phyloP scores from a whole-genome alignment of 2,113 vertebrate genomes.

The Geococcyx californianus region DNA sequence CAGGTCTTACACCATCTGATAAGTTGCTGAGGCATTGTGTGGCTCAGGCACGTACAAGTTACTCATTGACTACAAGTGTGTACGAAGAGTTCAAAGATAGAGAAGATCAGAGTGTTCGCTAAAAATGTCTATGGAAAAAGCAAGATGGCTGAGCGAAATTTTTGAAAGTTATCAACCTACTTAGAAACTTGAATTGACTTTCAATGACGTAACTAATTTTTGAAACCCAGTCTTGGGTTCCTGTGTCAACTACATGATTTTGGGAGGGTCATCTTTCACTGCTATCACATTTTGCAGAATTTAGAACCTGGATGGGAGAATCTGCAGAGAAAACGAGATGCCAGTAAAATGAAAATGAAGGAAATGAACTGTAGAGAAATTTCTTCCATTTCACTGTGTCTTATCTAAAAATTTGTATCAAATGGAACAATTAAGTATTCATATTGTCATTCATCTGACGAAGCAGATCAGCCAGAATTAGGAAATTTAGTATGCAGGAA shows the following conservation, averaged over 20 bases:
- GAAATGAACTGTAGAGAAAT: background rate
- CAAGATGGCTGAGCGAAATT: background rate
- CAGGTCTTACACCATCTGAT: no score
- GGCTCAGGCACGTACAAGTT: background rate
- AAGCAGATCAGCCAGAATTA: background rate
- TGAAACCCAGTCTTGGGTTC: background rate
- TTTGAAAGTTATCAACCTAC: background rate
- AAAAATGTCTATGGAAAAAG: background rate
- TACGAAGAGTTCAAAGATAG: background rate
- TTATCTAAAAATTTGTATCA: background rate
- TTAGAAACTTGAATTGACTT: background rate
- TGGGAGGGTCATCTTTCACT: background rate
- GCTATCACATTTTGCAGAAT: background rate
- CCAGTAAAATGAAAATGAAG: background rate
- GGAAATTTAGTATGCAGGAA: background rate
- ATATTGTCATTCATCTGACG: background rate
- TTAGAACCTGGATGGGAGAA: background rate
- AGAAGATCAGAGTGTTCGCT: background rate
- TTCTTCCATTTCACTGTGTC: background rate
- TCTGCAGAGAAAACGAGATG: background rate
- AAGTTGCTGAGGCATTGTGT: background rate
- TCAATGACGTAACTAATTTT: background rate
- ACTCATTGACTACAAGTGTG: rapidly evolving
- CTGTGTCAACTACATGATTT: background rate
- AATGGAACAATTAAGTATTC: background rate